Percentiles rank a stretch among this genome's conserved stretches.
Evolutionary conservation across 2,113 vertebrate genomes (phyloP).

Genomic region (Corvus hawaiiensis): DNA sequence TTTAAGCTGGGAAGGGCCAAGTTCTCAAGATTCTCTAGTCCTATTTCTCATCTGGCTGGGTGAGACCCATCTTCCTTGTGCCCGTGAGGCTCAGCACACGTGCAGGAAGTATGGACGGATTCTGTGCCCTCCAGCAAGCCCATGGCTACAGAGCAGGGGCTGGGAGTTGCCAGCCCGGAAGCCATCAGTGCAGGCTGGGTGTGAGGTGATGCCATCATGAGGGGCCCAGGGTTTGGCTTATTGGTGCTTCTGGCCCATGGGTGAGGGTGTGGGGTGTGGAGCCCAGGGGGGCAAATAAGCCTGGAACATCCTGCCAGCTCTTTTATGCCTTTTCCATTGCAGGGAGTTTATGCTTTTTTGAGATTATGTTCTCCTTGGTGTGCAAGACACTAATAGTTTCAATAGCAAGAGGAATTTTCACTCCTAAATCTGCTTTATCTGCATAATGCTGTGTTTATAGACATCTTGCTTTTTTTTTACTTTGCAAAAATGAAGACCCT

Average conservation of each 20-base stretch:
- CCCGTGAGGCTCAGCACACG: fast-evolving
- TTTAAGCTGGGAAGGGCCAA: not conserved
- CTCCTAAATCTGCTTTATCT: not conserved
- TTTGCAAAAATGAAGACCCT: not conserved
- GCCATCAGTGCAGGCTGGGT: fast-evolving
- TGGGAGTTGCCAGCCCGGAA: not conserved
- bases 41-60: not conserved
- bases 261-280: not conserved
- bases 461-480: not conserved
- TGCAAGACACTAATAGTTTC: not conserved
- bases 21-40: not conserved
- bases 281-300: not conserved
- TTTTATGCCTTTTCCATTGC: not conserved
- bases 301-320: not conserved
- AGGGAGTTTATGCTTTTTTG: not conserved
- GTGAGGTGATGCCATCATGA: fast-evolving
- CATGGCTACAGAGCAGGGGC: not conserved
- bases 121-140: not conserved
- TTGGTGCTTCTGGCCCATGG: not conserved
- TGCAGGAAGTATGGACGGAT: fast-evolving
- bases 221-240: not conserved
- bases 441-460: not conserved
- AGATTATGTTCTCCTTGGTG: not conserved
- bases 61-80: not conserved
- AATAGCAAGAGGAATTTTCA: not conserved